Base-by-base conservation (phyloP, 2,888 invertebrate species). In the Synergus umbraculus region DNA sequence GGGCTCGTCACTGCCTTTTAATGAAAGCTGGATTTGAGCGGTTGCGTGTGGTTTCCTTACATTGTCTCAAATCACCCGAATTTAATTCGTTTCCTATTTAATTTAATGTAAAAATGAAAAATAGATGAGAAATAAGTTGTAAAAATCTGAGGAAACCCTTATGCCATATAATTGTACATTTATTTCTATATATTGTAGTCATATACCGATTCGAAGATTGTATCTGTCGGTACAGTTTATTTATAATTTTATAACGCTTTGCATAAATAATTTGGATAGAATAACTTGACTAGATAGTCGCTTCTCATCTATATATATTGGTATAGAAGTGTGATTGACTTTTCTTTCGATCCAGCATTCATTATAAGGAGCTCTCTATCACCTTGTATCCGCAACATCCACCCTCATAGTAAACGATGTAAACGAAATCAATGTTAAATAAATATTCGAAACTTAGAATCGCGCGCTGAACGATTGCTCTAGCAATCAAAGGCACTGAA, bases 361-460 rank as follows among this genome's bases (percentile, higher is more conserved):
- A 13, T 60, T 60, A 60, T 22, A 22, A 12, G 22, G 60, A 18
- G 13, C 60, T 5, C 22, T 22, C 22, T 4, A 22, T 22, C 18
- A 22, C 60, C 60, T 60, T n/a, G n/a, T 54, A 54, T n/a, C 54
- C 9, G 12, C 5, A 60, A 12, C 12, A 22, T 22, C 22, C 22
- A 60, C 22, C 60, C 5, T 29, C 60, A 22, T 29, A 13, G 12
- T 22, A 12, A 22, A 60, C 22, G 12, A 60, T 60, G 29, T 60
- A 60, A 60, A 60, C 60, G 12, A 22, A 29, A 22, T 60, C 18
- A 22, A 12, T 60, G 60, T 60, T 60, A 60, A 60, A 29, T 60
- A 60, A 10, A 60, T 60, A 60, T 60, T 60, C 1, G 60, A 60
- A 22, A 60, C 22, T 18, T 88, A 89, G 87, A 79, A 60, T 78